These are phyloP conservation scores for Nothoprocta pentlandii DNA, from an alignment of 2,113 vertebrate species.

Conservation along the genomic window DNA sequence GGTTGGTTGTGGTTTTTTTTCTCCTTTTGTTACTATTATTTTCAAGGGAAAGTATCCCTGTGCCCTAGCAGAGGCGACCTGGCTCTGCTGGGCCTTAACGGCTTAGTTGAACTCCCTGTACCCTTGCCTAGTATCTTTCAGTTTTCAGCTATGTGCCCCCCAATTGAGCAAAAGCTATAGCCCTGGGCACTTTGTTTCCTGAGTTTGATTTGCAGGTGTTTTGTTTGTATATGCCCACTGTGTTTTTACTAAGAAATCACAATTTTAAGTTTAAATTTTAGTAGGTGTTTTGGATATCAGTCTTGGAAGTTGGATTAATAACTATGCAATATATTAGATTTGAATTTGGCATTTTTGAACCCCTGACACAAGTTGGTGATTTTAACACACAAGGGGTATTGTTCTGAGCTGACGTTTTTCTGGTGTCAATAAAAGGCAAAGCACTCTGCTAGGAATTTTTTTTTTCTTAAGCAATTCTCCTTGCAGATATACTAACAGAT, in stretches of 20 bases:
- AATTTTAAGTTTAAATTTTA: too few species aligned
- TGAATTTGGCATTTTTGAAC: background rate
- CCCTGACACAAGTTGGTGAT: background rate
- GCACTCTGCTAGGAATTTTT: fast-evolving
- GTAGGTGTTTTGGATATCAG: background rate
- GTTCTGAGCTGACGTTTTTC: background rate
- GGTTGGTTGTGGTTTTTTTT: too few species aligned
- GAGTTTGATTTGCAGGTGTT: too few species aligned
- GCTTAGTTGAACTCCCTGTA: too few species aligned
- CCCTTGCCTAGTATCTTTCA: background rate
- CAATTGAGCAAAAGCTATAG: too few species aligned
- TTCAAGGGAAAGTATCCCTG: too few species aligned
- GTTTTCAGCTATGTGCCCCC: background rate
- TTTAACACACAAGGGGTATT: fast-evolving
- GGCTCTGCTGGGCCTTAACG: background rate
- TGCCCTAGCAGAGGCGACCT: background rate
- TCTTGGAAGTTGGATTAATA: background rate
- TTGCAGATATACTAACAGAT: background rate
- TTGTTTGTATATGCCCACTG: too few species aligned
- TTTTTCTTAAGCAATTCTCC: background rate
- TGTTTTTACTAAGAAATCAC: too few species aligned
- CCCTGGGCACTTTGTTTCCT: too few species aligned
- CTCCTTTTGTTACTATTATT: too few species aligned
- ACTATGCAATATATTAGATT: fast-evolving
- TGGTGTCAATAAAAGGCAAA: background rate